Base-by-base conservation (phyloP, 2,888 invertebrate genomes). In the Sesia bembeciformis region DNA sequence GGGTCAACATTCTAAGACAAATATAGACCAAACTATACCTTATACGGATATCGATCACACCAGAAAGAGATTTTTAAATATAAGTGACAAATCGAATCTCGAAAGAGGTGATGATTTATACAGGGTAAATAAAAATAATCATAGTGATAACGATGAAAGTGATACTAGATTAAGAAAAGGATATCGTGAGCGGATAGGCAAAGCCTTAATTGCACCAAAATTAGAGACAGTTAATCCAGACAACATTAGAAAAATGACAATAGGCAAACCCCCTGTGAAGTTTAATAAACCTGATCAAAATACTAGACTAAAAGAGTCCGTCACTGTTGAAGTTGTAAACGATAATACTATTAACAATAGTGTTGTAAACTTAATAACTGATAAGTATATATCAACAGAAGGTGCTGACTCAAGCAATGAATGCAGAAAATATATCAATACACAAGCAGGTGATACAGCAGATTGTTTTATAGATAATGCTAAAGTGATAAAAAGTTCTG, bases 221-320 rank as follows among this genome's bases (percentile, higher is more conserved):
- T n/a, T 62, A 52, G 58, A 62, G 53, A 62, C 64, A 54, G 57
- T 67, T 52, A 84, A 81, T 62, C 81, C 81, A 50, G 81, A 56
- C 62, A 84, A 82, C 61, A 62, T 83, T 58, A 74, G 78, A 65
- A 73, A 63, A 55, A 78, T 81, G 78, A 75, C 79, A 38, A 74
- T 84, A 63, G 78, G 71, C 53, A 66, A 60, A 53, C 62, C 72
- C 52, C 50, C 57, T n/a, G 40, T 58, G 4, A 39, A 50, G 0
- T 39, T 50, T 8, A 4, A 38, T 50, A 50, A 39, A 7, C 38
- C 3, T 8, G 4, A 39, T 38, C 5, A 50, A 39, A 39, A 50
- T 3, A 50, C 39, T 39, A 50, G 23, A 23, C 23, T 23, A 23
- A 23, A 23, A 23, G 23, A 23, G 23, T 23, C 1, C 23, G 23